Conservation (phyloP, 2,113 vertebrate species). For the Camelus bactrianus region DNA sequence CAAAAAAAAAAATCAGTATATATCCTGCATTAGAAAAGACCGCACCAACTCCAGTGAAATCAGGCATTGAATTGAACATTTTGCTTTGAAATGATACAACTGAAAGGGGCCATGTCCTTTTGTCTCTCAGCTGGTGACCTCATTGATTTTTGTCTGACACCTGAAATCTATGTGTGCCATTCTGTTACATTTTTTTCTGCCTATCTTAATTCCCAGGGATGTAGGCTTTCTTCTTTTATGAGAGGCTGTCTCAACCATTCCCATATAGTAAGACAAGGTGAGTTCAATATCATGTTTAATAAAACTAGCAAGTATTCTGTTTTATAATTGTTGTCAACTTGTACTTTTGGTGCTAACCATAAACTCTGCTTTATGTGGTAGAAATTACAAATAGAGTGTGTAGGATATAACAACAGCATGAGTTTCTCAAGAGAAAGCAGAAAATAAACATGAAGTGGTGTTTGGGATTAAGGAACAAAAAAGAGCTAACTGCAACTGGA, state of each 20-base stretch:
- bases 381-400: neutral
- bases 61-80: constrained; percentile 50
- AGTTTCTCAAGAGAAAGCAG: neutral
- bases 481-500: neutral
- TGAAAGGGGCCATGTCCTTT: neutral
- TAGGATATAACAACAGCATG: neutral
- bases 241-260: neutral
- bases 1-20: neutral
- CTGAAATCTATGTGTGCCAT: constrained; percentile 35
- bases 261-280: constrained; percentile 1
- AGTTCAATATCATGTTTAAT: neutral
- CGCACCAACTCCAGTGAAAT: neutral
- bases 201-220: constrained; percentile 18
- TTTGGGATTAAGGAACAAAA: neutral
- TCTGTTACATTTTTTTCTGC: constrained; percentile 43
- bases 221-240: neutral
- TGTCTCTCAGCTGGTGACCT: constrained; percentile 40
- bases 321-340: neutral
- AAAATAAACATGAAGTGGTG: neutral
- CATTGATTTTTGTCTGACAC: constrained; percentile 67
- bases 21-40: neutral
- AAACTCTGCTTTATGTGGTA: neutral
- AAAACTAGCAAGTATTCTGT: neutral
- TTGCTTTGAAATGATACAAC: constrained; percentile 65
- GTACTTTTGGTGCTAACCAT: neutral